phyloP scores from a whole-genome alignment of 30 jellyfish, hydroid and myxozoan species.

The Phacellophora camtschatica region DNA sequence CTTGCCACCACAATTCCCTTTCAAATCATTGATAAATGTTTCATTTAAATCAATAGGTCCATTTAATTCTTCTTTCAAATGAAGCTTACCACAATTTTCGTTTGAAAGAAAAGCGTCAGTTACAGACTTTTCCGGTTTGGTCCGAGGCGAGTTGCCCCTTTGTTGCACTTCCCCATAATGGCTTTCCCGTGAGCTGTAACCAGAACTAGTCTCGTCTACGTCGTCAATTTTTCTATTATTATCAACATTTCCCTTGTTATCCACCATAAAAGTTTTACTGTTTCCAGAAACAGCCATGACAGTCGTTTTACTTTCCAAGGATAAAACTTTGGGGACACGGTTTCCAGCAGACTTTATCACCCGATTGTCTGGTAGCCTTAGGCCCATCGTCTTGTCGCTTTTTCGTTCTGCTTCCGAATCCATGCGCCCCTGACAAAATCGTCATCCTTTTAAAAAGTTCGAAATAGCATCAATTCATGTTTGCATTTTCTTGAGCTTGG shows the following conservation, averaged over 20 bases:
- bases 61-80: not conserved
- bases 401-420: not conserved
- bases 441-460: no score
- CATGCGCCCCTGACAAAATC: not conserved
- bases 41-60: not conserved
- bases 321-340: not conserved
- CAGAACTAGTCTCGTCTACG: conserved; percentile 70
- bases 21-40: not conserved
- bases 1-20: not conserved
- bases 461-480: no score
- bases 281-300: conserved; percentile 22
- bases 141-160: not conserved
- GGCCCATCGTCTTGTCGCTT: conserved; percentile 43
- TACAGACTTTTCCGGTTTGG: not conserved
- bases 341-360: not conserved
- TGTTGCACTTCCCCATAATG: conserved; percentile 27
- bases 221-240: conserved; percentile 15
- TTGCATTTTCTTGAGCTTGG: no score
- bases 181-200: conserved; percentile 72
- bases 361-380: conserved; percentile 32
- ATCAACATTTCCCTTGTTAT: conserved; percentile 3
- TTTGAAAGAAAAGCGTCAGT: not conserved
- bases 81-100: not conserved
- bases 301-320: conserved; percentile 8
- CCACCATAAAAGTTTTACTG: conserved; percentile 11